Percentiles rank a stretch among this genome's conserved stretches.
Evolutionary conservation across 1,140 invertebrate species (phyloP).

Genomic region (Tribolium madens): DNA sequence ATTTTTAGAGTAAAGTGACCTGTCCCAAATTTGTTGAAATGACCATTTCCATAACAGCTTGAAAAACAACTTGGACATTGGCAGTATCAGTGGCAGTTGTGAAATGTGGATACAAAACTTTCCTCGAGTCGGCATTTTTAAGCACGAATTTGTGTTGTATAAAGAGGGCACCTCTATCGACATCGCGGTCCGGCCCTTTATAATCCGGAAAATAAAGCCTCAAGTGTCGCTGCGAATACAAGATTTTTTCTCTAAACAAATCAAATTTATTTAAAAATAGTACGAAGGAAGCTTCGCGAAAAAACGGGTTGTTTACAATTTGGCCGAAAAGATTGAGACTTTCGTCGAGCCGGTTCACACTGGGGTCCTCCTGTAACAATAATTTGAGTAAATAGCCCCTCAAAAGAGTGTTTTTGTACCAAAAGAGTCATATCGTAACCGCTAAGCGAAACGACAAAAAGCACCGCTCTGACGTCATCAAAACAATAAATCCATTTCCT

Average conservation of each 20-base stretch:
- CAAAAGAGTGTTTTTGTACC: constrained; percentile 57
- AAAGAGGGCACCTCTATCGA: constrained; percentile 74
- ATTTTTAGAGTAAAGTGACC: constrained; percentile 66
- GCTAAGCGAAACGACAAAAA: constrained; percentile 77
- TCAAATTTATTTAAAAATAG: constrained; percentile 81
- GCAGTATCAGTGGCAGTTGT: constrained; percentile 76
- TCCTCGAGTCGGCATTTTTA: constrained; percentile 70
- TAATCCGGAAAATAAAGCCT: constrained; percentile 73
- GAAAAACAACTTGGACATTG: constrained; percentile 73
- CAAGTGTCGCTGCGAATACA: constrained; percentile 73
- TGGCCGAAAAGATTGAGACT: constrained; percentile 74
- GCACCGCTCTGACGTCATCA: constrained; percentile 75
- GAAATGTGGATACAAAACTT: constrained; percentile 75
- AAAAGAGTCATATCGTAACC: constrained; percentile 76
- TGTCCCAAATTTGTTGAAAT: constrained; percentile 72
- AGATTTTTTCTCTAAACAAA: constrained; percentile 76
- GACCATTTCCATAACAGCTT: constrained; percentile 74
- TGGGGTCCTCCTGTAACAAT: constrained; percentile 70
- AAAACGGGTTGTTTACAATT: constrained; percentile 76
- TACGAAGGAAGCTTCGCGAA: constrained; percentile 75
- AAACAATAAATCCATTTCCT: constrained; percentile 84
- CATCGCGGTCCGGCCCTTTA: constrained; percentile 74
- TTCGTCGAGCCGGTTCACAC: constrained; percentile 76
- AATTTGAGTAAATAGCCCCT: neutral
- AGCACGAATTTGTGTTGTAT: constrained; percentile 75